A percentile compares a stretch with the other conserved stretches of the same genome.
Evolutionary conservation across 2,888 invertebrate genomes (phyloP).

Genomic region (Torymus aiolomorphi): DNA sequence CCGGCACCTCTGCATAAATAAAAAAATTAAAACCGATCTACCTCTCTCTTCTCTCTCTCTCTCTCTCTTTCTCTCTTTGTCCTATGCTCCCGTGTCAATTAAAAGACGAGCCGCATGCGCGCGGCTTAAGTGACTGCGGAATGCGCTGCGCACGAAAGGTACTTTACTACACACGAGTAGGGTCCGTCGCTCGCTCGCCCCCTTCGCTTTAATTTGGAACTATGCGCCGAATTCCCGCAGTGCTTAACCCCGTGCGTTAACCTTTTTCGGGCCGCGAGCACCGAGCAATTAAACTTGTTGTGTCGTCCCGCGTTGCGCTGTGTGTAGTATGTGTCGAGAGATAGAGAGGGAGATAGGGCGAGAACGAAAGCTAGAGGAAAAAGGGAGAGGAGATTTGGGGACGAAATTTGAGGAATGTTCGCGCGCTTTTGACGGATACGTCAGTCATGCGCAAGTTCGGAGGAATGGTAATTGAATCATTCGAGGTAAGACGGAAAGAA

Average conservation of each 20-base stretch:
- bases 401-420: too few species aligned
- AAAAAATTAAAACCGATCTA: constrained; percentile 37
- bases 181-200: constrained; percentile 2
- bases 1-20: constrained; percentile 26
- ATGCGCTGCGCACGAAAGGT: constrained; percentile 21
- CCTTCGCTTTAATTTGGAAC: constrained; percentile 36
- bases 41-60: not conserved
- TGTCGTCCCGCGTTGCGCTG: not conserved
- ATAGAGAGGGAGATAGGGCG: too few species aligned
- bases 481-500: too few species aligned
- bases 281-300: constrained; percentile 73
- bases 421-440: too few species aligned
- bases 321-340: too few species aligned
- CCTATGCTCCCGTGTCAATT: constrained; percentile 37
- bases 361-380: too few species aligned
- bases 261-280: constrained; percentile 69
- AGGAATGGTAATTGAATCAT: too few species aligned
- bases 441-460: too few species aligned
- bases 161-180: not conserved
- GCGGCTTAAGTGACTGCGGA: constrained; percentile 41
- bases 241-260: constrained; percentile 73
- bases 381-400: too few species aligned
- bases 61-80: too few species aligned
- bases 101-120: not conserved
- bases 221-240: constrained; percentile 67